These are phyloP conservation scores for Eueremaeus valkanovi DNA, from an alignment of 2,888 invertebrate species.

Conservation along the genomic window DNA sequence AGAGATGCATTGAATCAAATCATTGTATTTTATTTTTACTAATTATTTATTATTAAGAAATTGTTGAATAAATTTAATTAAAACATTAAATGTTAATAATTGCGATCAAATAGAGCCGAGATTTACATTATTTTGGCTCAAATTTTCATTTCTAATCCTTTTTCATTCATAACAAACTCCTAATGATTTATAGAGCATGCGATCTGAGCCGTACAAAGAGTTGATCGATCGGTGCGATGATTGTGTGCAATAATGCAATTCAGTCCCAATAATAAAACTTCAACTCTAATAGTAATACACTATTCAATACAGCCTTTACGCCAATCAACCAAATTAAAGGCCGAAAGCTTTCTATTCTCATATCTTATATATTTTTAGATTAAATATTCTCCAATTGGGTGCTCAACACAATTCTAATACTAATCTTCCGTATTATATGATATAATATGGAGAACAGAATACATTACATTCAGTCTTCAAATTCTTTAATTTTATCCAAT, in stretches of 20 bases:
- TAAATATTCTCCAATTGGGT: no score
- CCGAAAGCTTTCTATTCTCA: no score
- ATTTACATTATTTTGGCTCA: conserved; percentile 19
- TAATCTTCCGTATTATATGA: no score
- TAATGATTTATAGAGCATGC: conserved; percentile 29
- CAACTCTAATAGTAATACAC: neutral
- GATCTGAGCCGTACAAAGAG: conserved; percentile 19
- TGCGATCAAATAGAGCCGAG: neutral
- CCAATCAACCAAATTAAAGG: neutral
- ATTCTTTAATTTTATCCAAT: neutral
- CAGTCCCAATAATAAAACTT: neutral
- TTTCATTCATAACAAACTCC: conserved; percentile 15
- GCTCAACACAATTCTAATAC: no score
- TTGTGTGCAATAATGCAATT: neutral
- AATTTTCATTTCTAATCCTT: neutral
- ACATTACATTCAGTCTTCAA: neutral
- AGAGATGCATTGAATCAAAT: no score
- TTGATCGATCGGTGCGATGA: conserved; percentile 26
- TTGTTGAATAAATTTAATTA: neutral
- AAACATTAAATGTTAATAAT: neutral
- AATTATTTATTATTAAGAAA: no score
- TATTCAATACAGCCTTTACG: neutral
- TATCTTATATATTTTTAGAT: no score
- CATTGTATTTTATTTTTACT: no score
- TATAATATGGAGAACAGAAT: neutral